These are phyloP conservation scores for Neotoma lepida DNA, from an alignment of 2,113 vertebrate genomes.

Conservation along the genomic window DNA sequence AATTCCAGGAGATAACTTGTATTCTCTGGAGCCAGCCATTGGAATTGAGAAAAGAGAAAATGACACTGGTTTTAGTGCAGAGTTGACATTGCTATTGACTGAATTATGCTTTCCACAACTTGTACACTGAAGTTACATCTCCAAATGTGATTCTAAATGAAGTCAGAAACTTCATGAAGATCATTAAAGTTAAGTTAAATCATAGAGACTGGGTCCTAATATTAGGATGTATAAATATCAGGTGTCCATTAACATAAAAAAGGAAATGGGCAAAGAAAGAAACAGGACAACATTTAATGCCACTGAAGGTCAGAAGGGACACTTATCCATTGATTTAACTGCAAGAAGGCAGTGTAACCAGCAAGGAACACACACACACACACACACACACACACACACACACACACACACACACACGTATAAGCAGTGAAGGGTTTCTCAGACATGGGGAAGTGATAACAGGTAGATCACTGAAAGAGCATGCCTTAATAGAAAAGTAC, in stretches of 20 bases:
- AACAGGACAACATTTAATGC: neutral
- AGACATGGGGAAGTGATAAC: neutral
- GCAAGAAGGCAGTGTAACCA: neutral
- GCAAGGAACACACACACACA: too few species aligned
- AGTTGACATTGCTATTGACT: neutral
- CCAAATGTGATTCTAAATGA: neutral
- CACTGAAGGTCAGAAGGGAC: neutral
- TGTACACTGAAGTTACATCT: neutral
- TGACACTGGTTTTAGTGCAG: neutral
- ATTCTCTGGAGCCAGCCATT: neutral
- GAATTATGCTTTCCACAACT: neutral
- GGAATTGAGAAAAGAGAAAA: neutral
- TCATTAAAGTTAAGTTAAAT: neutral
- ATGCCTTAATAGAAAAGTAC: neutral
- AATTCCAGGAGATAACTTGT: too few species aligned
- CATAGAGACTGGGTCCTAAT: neutral
- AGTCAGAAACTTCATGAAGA: neutral
- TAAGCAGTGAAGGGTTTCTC: neutral
- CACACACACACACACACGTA: too few species aligned
- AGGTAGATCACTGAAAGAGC: neutral
- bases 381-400: too few species aligned
- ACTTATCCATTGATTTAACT: neutral
- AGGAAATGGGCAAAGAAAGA: neutral
- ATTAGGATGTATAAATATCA: neutral
- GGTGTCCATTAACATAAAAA: neutral